Evolutionary conservation across 2,113 vertebrate genomes (phyloP).

Genomic region (Mesitornis unicolor): DNA sequence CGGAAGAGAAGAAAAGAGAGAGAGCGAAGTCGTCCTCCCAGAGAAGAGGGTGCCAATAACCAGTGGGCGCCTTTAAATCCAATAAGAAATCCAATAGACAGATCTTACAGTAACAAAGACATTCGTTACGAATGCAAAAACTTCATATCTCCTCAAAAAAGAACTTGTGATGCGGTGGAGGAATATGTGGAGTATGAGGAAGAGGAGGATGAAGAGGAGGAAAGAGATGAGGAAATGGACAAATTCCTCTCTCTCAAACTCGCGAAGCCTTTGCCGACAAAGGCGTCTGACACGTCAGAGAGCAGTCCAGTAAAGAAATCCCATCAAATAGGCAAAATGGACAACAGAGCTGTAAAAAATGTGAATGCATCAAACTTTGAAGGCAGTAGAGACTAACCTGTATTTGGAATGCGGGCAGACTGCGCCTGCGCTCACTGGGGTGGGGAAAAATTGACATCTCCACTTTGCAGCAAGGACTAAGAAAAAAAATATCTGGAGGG

Average conservation of each 20-base stretch:
- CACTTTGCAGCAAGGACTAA: constrained; percentile 67
- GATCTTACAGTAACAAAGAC: constrained; percentile 83
- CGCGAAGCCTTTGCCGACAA: constrained; percentile 77
- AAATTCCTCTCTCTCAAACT: constrained; percentile 81
- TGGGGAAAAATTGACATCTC: constrained; percentile 60
- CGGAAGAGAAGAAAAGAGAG: constrained; percentile 91
- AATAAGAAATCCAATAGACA: constrained; percentile 79
- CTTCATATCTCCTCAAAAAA: constrained; percentile 81
- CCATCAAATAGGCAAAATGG: constrained; percentile 85
- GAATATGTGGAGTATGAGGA: constrained; percentile 73
- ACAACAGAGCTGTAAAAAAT: constrained; percentile 90
- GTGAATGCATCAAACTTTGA: constrained; percentile 74
- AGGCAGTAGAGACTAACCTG: constrained; percentile 80
- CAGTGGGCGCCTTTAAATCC: constrained; percentile 87
- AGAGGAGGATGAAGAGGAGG: constrained; percentile 80
- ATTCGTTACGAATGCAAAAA: constrained; percentile 86
- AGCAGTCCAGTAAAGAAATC: constrained; percentile 77
- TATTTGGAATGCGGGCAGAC: constrained; percentile 44
- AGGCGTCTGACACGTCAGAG: constrained; percentile 74
- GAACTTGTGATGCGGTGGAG: constrained; percentile 82
- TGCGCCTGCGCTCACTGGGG: constrained; percentile 19
- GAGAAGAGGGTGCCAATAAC: constrained; percentile 88
- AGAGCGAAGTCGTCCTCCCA: constrained; percentile 76
- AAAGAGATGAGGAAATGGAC: constrained; percentile 78
- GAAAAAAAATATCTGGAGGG: constrained; percentile 68